Conservation (phyloP, 2,797 vertebrate genomes). For the Lerista edwardsae region DNA sequence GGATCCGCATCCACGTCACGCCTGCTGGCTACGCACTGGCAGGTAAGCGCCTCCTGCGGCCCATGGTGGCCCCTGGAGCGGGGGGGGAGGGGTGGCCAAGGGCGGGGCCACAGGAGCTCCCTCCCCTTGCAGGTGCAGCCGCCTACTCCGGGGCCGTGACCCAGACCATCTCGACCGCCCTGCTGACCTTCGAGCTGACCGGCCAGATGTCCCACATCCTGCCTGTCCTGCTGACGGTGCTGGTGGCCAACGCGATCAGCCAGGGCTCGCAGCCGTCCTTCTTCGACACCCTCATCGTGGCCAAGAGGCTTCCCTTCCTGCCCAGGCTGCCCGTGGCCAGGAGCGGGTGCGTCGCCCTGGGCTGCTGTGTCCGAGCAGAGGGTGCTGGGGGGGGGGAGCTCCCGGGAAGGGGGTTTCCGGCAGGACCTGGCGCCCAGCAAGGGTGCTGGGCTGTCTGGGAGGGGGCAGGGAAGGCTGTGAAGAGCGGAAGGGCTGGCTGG, state of each 20-base stretch:
- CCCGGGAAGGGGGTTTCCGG: too few relatives aligned
- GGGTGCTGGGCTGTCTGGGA: too few relatives aligned
- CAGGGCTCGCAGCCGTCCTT: conserved; percentile 50
- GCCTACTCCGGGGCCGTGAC: conserved; percentile 54
- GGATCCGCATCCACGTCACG: conserved; percentile 38
- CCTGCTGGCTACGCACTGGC: conserved; percentile 54
- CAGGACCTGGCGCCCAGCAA: too few relatives aligned
- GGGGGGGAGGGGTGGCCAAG: too few relatives aligned
- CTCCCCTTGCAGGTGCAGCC: conserved; percentile 29
- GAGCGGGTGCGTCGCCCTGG: conserved; percentile 10
- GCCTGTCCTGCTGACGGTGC: conserved; percentile 46
- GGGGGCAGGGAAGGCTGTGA: too few relatives aligned
- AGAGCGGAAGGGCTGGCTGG: too few relatives aligned
- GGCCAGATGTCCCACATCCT: conserved; percentile 60
- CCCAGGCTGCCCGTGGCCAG: conserved; percentile 41
- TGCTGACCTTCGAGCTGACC: conserved; percentile 55
- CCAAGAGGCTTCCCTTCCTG: conserved; percentile 56
- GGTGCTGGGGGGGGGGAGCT: neutral
- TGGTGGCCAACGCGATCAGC: conserved; percentile 55
- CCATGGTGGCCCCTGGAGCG: neutral
- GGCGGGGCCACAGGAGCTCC: too few relatives aligned
- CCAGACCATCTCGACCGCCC: conserved; percentile 48
- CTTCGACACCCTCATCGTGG: conserved; percentile 52
- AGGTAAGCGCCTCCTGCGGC: conserved; percentile 6
- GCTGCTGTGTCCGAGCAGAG: neutral